A percentile compares a stretch with the other conserved stretches of the same genome.
These are phyloP conservation scores for Onthophagus taurus DNA, from an alignment of 1,140 invertebrate genomes.

Conservation along the genomic window DNA sequence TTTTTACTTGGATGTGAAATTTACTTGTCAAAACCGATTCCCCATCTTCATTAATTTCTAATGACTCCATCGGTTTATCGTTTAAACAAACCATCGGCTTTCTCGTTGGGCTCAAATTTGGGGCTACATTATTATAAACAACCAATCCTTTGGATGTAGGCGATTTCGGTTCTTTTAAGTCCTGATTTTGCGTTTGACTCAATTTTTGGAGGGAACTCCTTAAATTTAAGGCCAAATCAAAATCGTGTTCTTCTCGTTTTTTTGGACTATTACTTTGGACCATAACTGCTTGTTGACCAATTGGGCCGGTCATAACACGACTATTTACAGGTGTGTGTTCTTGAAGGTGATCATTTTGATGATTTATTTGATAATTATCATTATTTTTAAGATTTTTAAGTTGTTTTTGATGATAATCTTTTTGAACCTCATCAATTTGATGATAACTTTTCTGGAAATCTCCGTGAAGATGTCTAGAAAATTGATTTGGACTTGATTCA, in stretches of 20 bases:
- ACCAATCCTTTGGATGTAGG: too few species aligned
- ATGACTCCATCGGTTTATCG: constrained; percentile 25
- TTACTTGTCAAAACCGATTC: constrained; percentile 39
- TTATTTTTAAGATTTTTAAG: not conserved
- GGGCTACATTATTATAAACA: constrained; percentile 4
- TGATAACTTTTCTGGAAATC: too few species aligned
- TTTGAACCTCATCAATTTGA: too few species aligned
- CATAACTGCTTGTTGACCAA: constrained; percentile 50
- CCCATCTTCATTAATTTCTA: constrained; percentile 33
- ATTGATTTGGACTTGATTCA: too few species aligned
- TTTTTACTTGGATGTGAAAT: constrained; percentile 36
- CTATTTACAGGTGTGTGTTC: constrained; percentile 51
- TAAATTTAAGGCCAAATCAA: constrained; percentile 41
- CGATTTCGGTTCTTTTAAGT: not conserved
- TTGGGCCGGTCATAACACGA: constrained; percentile 54
- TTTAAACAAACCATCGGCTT: constrained; percentile 18
- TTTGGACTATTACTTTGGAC: constrained; percentile 42
- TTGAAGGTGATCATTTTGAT: constrained; percentile 27
- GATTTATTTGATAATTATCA: not conserved
- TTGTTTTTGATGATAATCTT: not conserved
- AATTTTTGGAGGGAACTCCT: constrained; percentile 41
- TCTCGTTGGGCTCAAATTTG: not conserved
- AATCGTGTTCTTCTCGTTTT: constrained; percentile 36
- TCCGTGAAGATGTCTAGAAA: too few species aligned
- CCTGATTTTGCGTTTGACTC: not conserved